A percentile compares a stretch with the other conserved stretches of the same genome.
Evolutionary conservation across 2,888 invertebrate species (phyloP).

Genomic region (Globia sparganii): DNA sequence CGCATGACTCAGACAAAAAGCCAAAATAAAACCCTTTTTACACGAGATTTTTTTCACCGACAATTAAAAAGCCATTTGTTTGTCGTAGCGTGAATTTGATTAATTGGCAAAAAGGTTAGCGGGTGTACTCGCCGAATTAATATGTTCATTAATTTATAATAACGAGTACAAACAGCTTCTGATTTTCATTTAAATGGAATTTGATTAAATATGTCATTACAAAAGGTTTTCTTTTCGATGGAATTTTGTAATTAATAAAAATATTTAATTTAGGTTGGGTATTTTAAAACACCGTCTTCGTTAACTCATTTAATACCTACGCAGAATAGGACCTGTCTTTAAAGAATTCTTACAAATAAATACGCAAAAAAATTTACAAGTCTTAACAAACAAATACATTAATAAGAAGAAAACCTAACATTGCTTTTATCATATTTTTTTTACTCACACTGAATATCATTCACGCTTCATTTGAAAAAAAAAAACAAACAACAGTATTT

Average conservation of each 20-base stretch:
- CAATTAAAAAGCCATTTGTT: slow-evolving; percentile 67
- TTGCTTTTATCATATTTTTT: no score
- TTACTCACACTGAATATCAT: no score
- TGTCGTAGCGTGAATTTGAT: slow-evolving; percentile 65
- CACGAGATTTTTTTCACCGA: slow-evolving; percentile 55
- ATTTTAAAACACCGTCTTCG: not conserved
- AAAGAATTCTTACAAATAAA: no score
- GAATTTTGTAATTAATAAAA: not conserved
- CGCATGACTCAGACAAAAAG: slow-evolving; percentile 22
- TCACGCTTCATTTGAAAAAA: no score
- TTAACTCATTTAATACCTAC: no score
- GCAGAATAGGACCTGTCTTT: no score
- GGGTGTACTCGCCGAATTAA: slow-evolving; percentile 52
- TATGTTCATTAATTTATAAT: slow-evolving; percentile 67
- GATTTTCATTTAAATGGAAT: slow-evolving; percentile 61
- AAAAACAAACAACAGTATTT: no score
- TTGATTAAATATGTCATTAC: slow-evolving; percentile 40
- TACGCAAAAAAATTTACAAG: no score
- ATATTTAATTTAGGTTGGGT: not conserved
- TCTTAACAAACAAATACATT: no score
- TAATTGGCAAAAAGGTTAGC: slow-evolving; percentile 65
- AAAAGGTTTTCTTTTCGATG: slow-evolving; percentile 10
- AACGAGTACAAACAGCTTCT: slow-evolving; percentile 53
- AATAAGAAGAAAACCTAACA: no score
- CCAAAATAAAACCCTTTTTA: slow-evolving; percentile 36